These are phyloP conservation scores for Leptodactylus fuscus DNA, from an alignment of 2,113 vertebrate genomes.

Conservation along the genomic window DNA sequence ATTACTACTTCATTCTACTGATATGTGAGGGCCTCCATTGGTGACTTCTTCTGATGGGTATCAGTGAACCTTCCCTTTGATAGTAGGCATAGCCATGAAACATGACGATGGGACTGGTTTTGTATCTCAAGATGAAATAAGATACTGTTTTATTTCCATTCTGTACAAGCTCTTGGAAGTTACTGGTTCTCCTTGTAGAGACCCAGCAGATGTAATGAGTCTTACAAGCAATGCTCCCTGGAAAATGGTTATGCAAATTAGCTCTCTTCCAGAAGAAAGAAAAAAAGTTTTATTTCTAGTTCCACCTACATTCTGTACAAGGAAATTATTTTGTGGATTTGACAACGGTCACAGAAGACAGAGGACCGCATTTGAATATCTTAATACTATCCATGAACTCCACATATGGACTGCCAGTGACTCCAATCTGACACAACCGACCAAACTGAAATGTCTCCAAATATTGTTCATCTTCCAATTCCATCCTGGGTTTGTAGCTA, in stretches of 20 bases:
- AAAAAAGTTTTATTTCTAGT: too few relatives aligned
- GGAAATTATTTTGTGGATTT: background rate
- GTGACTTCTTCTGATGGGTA: background rate
- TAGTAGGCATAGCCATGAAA: background rate
- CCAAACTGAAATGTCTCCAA: background rate
- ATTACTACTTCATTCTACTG: background rate
- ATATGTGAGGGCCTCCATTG: background rate
- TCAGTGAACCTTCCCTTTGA: background rate
- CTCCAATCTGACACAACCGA: background rate
- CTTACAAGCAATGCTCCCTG: too few relatives aligned
- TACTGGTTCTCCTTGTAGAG: too few relatives aligned
- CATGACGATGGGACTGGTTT: background rate
- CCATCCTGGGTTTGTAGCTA: background rate
- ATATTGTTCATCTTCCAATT: background rate
- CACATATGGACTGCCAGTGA: background rate
- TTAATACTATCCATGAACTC: background rate
- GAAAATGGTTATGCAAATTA: too few relatives aligned
- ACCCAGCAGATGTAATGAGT: too few relatives aligned
- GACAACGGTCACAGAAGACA: background rate
- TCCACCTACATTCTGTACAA: background rate
- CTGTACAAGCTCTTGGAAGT: background rate
- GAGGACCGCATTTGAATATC: background rate
- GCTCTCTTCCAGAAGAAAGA: too few relatives aligned
- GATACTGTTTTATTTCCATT: constrained; percentile 29
- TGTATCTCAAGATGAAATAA: background rate